These are phyloP conservation scores for Bombus affinis DNA, from an alignment of 1,140 invertebrate genomes.

Conservation along the genomic window DNA sequence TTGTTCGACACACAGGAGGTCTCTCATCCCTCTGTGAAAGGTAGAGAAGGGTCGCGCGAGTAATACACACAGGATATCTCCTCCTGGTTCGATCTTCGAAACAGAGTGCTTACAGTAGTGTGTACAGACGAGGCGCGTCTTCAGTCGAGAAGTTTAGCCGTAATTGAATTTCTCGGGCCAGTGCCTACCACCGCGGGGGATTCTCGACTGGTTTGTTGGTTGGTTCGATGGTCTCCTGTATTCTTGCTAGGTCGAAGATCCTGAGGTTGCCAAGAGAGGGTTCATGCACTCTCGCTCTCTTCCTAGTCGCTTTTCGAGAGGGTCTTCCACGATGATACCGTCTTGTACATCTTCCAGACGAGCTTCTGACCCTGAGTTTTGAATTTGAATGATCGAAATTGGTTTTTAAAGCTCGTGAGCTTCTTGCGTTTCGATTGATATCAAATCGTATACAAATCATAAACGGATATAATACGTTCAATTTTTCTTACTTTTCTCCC, in stretches of 20 bases:
- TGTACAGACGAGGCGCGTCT: constrained; percentile 73
- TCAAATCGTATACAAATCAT: too few relatives aligned
- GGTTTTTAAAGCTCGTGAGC: not conserved
- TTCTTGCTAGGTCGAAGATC: constrained; percentile 53
- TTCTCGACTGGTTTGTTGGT: constrained; percentile 69
- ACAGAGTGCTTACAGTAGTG: constrained; percentile 77
- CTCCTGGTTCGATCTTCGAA: constrained; percentile 73
- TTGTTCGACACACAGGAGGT: not conserved
- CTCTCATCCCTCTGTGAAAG: not conserved
- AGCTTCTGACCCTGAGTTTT: not conserved
- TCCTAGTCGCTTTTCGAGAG: constrained; percentile 14
- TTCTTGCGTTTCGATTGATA: not conserved
- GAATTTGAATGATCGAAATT: not conserved
- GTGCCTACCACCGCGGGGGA: constrained; percentile 77
- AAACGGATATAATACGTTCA: not conserved
- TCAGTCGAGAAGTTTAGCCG: constrained; percentile 80
- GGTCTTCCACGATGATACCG: constrained; percentile 33
- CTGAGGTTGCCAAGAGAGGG: constrained; percentile 57
- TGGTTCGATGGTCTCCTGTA: constrained; percentile 39
- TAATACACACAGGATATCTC: constrained; percentile 65
- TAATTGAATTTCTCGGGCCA: constrained; percentile 82
- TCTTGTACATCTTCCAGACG: constrained; percentile 11
- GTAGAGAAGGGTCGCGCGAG: constrained; percentile 32
- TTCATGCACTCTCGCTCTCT: constrained; percentile 53
- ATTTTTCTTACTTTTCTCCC: too few relatives aligned